Conservation (phyloP, 2,113 vertebrate species). For the Marmota flaviventris region DNA sequence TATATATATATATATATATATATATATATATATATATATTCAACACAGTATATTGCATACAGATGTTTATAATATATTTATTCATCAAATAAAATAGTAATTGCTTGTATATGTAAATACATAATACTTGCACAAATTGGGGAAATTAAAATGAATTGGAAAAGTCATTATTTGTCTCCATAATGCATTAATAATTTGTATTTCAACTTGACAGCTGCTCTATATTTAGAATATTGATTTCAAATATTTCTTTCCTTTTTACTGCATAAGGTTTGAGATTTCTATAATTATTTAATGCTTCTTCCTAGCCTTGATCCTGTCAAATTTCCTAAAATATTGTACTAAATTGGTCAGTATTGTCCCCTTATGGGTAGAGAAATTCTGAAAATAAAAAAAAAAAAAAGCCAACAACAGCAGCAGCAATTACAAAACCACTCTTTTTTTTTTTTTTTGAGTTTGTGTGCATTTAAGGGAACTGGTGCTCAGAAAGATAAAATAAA, state of each 20-base stretch:
- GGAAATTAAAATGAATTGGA: slow-evolving; percentile 24
- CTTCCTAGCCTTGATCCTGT: background rate
- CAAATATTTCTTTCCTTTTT: slow-evolving; percentile 44
- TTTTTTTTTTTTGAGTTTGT: background rate
- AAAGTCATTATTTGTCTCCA: background rate
- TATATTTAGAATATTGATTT: slow-evolving; percentile 55
- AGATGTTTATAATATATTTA: background rate
- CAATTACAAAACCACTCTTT: too few species aligned
- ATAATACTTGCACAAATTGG: background rate
- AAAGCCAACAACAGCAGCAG: background rate
- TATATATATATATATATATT: background rate
- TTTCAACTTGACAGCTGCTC: background rate
- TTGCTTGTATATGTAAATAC: background rate
- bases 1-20: background rate
- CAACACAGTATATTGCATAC: background rate
- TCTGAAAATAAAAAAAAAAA: background rate
- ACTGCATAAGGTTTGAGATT: background rate
- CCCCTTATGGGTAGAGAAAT: slow-evolving; percentile 20
- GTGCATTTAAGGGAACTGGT: background rate
- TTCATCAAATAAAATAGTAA: background rate
- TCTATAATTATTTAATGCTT: slow-evolving; percentile 46
- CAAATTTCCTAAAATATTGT: slow-evolving; percentile 44
- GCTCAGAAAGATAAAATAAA: slow-evolving; percentile 36
- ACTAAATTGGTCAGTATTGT: background rate
- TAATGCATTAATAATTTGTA: slow-evolving; percentile 20